Percentiles rank a stretch among this genome's conserved stretches.
Conservation (phyloP, 2,888 invertebrate genomes). For the Lagria hirta region DNA sequence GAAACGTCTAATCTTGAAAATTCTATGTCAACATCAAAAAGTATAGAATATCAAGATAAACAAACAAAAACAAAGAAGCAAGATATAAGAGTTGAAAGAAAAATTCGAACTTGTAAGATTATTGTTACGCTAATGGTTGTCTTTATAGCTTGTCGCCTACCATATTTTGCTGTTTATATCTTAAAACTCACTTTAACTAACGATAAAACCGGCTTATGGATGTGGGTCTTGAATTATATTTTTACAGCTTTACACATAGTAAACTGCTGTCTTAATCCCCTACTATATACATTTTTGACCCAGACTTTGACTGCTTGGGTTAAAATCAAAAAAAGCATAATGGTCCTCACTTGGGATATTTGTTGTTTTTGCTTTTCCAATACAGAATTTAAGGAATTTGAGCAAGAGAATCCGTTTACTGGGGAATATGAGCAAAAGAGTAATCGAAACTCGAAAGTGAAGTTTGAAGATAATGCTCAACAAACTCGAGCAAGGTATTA, state of each 20-base stretch:
- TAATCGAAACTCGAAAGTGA: constrained; percentile 9
- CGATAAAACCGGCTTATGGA: constrained; percentile 33
- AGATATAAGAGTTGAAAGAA: constrained; percentile 48
- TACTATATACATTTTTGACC: constrained; percentile 62
- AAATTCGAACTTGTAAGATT: constrained; percentile 60
- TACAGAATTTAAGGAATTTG: constrained; percentile 50
- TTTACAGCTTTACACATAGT: constrained; percentile 58
- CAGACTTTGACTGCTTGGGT: constrained; percentile 52
- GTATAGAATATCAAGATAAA: constrained; percentile 24
- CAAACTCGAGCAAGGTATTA: constrained; percentile 7
- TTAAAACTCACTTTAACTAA: constrained; percentile 49
- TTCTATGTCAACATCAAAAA: constrained; percentile 37
- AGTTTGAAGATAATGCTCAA: constrained; percentile 15
- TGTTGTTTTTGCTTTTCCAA: constrained; percentile 50
- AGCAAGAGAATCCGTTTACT: constrained; percentile 42
- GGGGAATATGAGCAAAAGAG: constrained; percentile 22
- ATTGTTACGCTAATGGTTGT: constrained; percentile 59
- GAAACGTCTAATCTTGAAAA: constrained; percentile 33
- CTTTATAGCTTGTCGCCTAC: constrained; percentile 57
- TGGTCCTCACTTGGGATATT: constrained; percentile 45
- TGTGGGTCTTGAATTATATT: constrained; percentile 56
- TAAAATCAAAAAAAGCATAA: constrained; percentile 33
- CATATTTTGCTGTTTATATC: constrained; percentile 59
- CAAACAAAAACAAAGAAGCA: constrained; percentile 30
- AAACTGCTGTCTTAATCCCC: constrained; percentile 61